Base-by-base conservation (phyloP, 2,888 invertebrate species). In the Sphinx pinastri region DNA sequence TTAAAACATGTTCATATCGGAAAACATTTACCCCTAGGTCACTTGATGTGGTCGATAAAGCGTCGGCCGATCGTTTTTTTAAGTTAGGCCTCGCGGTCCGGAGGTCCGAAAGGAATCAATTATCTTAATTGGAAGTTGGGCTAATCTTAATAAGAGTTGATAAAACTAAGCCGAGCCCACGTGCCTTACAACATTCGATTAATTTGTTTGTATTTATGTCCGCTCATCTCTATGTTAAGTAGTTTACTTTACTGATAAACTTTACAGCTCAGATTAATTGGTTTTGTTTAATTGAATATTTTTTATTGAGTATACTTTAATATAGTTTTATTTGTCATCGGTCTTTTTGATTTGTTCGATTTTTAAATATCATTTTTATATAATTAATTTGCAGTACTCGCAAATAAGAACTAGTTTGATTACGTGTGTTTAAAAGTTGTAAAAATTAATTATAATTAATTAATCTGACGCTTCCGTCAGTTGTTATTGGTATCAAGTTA, bases 81-180 rank as follows among this genome's bases (percentile, higher is more conserved):
- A 77, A 71, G 74, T 79, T 81, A 82, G 82, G 77, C 83, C 83
- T 82, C 83, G 74, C 86, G 89, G 90, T 87, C 88, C 79, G 88
- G 87, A 86, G 89, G 90, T 87, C 88, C 79, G 78, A 73, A 80
- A 80, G 77, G 83, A 91, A 88, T 92, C 91, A 91, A 92, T 93
- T 93, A 91, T 88, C 88, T 91, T 93, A 92, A 93, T 93, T 92
- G 92, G 90, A 81, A 84, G 79, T 79, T 87, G 81, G 83, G 79
- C 88, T 91, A 90, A 92, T 90, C 90, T 90, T 87, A 88, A 90
- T 89, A 89, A 74, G 79, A 78, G 74, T 79, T 78, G 88, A 88
- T 88, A 88, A 84, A 70, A 70, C 70, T 51, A 38, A 45, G 45
- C 45, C 38, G 69, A 54, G 69, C 60, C 63, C 63, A 63, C 60